These are phyloP conservation scores for Synchiropus splendidus DNA, from an alignment of 2,113 vertebrate genomes.

Conservation along the genomic window DNA sequence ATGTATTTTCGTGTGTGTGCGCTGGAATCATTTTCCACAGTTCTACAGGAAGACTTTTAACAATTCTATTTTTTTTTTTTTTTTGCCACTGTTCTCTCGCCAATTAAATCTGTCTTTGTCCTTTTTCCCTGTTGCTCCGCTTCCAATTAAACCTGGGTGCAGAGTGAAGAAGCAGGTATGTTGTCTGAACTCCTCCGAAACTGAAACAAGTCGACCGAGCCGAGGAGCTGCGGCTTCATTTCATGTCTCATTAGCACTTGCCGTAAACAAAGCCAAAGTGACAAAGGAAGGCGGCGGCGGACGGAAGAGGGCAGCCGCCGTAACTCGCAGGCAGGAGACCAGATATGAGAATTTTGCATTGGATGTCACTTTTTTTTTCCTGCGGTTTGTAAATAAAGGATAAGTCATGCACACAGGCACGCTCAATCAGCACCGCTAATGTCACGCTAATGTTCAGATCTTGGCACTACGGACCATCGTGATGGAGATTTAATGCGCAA, in stretches of 20 bases:
- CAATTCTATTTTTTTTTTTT: conserved; percentile 5
- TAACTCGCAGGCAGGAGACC: conserved; percentile 18
- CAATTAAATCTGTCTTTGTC: conserved; percentile 23
- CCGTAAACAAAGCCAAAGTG: conserved; percentile 29
- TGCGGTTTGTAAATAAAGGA: conserved; percentile 13
- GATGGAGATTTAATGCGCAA: no score
- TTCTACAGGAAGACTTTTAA: no score
- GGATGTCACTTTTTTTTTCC: conserved; percentile 6
- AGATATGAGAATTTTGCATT: conserved; percentile 14
- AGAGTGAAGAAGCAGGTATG: conserved; percentile 28
- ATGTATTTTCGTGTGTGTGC: conserved; percentile 9
- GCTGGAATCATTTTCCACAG: no score
- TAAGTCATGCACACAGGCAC: not conserved
- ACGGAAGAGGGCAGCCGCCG: conserved; percentile 30
- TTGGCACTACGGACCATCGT: no score
- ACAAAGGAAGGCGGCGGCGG: conserved; percentile 21
- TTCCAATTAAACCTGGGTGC: conserved; percentile 33
- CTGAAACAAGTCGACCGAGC: conserved; percentile 30
- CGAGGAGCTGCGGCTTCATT: conserved; percentile 37
- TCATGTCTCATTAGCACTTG: conserved; percentile 39
- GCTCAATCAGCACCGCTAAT: no score
- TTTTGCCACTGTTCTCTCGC: conserved; percentile 5
- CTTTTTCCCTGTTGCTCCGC: conserved; percentile 1
- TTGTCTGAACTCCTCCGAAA: conserved; percentile 11
- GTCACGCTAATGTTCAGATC: no score